Evolutionary conservation across 2,797 vertebrate species (phyloP).

Genomic region (Acropternis orthonyx): DNA sequence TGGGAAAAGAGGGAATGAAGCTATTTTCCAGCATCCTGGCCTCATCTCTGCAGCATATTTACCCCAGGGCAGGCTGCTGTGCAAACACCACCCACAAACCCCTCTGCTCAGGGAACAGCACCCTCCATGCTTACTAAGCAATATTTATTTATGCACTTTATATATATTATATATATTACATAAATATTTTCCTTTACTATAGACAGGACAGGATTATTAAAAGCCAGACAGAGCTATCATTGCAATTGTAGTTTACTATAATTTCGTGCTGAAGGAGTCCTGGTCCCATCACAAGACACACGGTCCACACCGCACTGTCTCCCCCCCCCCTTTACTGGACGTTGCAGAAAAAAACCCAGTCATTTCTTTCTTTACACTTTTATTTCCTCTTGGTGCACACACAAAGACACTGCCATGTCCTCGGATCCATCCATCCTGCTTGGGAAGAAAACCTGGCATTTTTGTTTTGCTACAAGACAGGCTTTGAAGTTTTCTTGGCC

Average conservation of each 20-base stretch:
- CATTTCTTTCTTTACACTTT: neutral
- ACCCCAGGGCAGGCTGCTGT: neutral
- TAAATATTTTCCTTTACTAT: neutral
- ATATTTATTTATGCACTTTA: too few relatives aligned
- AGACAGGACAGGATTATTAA: neutral
- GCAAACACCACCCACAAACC: neutral
- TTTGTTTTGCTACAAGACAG: neutral
- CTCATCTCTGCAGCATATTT: neutral
- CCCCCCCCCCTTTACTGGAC: neutral
- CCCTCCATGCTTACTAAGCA: neutral
- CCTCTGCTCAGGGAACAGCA: neutral
- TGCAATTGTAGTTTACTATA: neutral
- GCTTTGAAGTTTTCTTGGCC: neutral
- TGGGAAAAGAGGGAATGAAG: rapidly evolving
- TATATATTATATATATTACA: too few relatives aligned
- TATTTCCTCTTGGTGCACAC: neutral
- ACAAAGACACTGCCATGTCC: rapidly evolving
- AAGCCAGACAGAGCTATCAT: neutral
- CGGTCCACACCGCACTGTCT: neutral
- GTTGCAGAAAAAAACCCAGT: neutral
- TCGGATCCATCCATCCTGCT: neutral
- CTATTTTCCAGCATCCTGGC: neutral
- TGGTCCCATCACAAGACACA: neutral
- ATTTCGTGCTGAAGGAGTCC: neutral
- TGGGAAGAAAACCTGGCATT: neutral